A percentile compares a stretch with the other conserved stretches of the same genome.
These are phyloP conservation scores for Philaethria dido DNA, from an alignment of 2,888 invertebrate genomes.

Conservation along the genomic window DNA sequence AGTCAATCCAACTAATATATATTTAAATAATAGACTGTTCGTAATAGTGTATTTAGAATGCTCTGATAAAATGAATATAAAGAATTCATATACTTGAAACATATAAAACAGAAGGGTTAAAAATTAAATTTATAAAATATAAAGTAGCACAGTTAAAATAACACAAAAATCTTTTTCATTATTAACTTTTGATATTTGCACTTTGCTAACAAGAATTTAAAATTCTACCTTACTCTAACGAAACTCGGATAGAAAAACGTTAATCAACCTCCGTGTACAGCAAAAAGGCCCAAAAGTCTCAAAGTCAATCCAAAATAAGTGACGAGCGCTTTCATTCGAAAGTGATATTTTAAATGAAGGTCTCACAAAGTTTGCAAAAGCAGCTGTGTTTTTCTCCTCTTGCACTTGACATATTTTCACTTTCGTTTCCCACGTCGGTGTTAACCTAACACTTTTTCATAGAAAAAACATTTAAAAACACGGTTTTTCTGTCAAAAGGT, in stretches of 20 bases:
- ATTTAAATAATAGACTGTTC: too few relatives aligned
- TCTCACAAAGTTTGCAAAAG: slow-evolving; percentile 32
- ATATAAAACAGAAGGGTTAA: neutral
- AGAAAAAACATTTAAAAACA: slow-evolving; percentile 50
- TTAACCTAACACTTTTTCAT: slow-evolving; percentile 48
- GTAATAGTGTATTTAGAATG: too few relatives aligned
- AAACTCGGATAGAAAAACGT: slow-evolving; percentile 8
- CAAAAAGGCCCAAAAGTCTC: slow-evolving; percentile 20
- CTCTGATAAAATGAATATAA: neutral
- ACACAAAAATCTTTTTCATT: neutral
- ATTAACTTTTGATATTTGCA: slow-evolving; percentile 1
- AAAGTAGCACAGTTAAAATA: neutral
- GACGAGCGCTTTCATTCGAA: slow-evolving; percentile 37
- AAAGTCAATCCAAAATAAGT: slow-evolving; percentile 26
- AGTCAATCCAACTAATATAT: too few relatives aligned
- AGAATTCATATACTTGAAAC: neutral
- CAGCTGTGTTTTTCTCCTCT: slow-evolving; percentile 46
- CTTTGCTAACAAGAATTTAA: neutral
- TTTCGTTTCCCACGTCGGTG: slow-evolving; percentile 57
- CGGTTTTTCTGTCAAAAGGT: slow-evolving; percentile 52
- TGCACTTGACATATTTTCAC: slow-evolving; percentile 77
- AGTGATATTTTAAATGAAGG: slow-evolving; percentile 39
- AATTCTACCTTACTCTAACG: neutral
- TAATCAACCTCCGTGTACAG: slow-evolving; percentile 3
- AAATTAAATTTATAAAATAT: neutral